phyloP scores from a whole-genome alignment of 92 coral and sea anemone species.

The Paragorgia papillata region DNA sequence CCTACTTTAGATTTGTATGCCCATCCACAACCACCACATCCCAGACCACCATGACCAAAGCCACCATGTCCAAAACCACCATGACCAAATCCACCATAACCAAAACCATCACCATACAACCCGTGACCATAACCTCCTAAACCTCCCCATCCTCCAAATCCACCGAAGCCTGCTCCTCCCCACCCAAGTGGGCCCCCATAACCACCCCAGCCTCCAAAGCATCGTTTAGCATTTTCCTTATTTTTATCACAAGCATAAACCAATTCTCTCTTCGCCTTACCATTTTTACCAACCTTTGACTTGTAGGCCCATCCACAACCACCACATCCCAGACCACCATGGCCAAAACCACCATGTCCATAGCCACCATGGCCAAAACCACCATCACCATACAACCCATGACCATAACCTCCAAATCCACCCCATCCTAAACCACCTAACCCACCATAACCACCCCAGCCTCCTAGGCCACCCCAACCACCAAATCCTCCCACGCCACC shows the following conservation, averaged over 20 bases:
- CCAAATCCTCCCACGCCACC: constrained; percentile 49
- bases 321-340: constrained; percentile 55
- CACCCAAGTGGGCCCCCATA: constrained; percentile 29
- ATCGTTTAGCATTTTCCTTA: constrained; percentile 9
- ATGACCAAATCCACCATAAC: neutral
- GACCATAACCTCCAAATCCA: neutral
- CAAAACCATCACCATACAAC: constrained; percentile 28
- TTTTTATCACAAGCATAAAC: constrained; percentile 18
- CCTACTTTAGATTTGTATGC: constrained; percentile 50
- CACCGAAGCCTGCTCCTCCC: neutral
- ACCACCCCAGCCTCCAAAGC: constrained; percentile 58
- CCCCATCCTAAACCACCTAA: constrained; percentile 10
- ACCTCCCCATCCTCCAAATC: neutral
- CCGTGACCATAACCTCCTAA: neutral
- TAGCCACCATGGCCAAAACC: neutral
- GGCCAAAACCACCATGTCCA: constrained; percentile 20
- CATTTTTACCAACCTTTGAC: constrained; percentile 46
- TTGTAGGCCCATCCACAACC: constrained; percentile 43
- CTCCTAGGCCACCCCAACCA: constrained; percentile 43
- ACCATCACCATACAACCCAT: neutral
- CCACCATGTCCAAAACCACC: neutral
- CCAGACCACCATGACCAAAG: constrained; percentile 27
- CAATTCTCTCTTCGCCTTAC: constrained; percentile 34
- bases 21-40: constrained; percentile 56
- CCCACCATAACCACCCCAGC: constrained; percentile 33